phyloP scores from a whole-genome alignment of 2,113 vertebrate genomes.

The Strigops habroptila region DNA sequence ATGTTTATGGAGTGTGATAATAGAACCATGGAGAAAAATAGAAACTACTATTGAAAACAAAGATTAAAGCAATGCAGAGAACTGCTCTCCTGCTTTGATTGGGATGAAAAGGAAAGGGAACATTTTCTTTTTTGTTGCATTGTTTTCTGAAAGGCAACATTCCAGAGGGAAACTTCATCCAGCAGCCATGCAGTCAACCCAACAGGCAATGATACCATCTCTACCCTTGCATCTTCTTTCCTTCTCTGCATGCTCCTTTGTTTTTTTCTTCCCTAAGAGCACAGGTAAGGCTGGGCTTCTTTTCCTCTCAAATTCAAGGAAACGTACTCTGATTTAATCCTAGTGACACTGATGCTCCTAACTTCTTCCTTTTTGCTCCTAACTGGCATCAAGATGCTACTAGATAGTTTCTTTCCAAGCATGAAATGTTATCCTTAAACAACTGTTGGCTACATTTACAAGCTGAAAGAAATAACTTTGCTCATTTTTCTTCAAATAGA shows the following conservation, averaged over 20 bases:
- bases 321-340: neutral
- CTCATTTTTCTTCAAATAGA: neutral
- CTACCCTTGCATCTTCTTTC: neutral
- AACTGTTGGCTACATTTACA: neutral
- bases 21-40: neutral
- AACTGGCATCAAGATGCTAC: neutral
- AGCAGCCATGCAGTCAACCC: neutral
- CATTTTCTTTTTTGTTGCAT: neutral
- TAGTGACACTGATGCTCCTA: neutral
- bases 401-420: neutral
- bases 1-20: neutral
- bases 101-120: constrained; percentile 4
- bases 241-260: neutral
- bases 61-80: constrained; percentile 7
- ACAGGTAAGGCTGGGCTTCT: neutral
- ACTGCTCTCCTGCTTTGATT: constrained; percentile 6
- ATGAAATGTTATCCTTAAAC: neutral
- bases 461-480: neutral
- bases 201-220: neutral
- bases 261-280: neutral
- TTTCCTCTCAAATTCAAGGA: neutral
- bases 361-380: neutral
- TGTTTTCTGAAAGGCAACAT: neutral
- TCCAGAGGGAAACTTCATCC: neutral
- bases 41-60: neutral